These are phyloP conservation scores for Falco concolor DNA, from an alignment of 2,797 vertebrate genomes.

Conservation along the genomic window DNA sequence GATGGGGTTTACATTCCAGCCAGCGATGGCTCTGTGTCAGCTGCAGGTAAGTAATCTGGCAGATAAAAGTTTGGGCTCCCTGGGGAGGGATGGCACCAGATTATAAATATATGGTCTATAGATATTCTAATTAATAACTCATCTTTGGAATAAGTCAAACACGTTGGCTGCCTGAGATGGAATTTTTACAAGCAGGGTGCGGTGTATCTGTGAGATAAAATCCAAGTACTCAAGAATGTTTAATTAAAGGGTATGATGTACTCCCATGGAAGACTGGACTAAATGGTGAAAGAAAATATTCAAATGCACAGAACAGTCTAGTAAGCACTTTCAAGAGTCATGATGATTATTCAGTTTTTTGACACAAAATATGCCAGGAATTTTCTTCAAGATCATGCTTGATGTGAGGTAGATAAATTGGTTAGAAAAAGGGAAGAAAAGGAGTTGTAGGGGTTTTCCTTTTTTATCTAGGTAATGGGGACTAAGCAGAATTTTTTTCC, in stretches of 20 bases:
- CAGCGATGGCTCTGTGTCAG: background rate
- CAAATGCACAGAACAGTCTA: background rate
- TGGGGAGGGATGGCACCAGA: background rate
- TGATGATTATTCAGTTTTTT: background rate
- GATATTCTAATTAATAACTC: slow-evolving; percentile 25
- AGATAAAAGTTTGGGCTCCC: background rate
- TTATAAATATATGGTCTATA: background rate
- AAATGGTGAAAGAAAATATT: background rate
- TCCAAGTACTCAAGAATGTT: slow-evolving; percentile 27
- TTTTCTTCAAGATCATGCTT: background rate
- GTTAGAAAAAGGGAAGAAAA: background rate
- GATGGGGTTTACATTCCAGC: background rate
- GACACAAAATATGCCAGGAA: background rate
- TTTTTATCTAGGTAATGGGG: background rate
- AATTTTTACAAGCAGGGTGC: slow-evolving; percentile 53
- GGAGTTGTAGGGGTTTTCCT: background rate
- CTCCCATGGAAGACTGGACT: background rate
- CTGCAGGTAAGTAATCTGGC: background rate
- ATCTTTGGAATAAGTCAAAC: slow-evolving; percentile 9
- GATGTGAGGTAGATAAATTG: background rate
- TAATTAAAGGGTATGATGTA: slow-evolving; percentile 43
- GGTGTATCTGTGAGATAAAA: slow-evolving; percentile 59
- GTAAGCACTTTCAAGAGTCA: background rate
- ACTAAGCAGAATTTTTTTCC: slow-evolving; percentile 2
- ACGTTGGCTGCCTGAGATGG: slow-evolving; percentile 10